phyloP scores from a whole-genome alignment of 2,888 invertebrate genomes.

The Cabera pusaria region DNA sequence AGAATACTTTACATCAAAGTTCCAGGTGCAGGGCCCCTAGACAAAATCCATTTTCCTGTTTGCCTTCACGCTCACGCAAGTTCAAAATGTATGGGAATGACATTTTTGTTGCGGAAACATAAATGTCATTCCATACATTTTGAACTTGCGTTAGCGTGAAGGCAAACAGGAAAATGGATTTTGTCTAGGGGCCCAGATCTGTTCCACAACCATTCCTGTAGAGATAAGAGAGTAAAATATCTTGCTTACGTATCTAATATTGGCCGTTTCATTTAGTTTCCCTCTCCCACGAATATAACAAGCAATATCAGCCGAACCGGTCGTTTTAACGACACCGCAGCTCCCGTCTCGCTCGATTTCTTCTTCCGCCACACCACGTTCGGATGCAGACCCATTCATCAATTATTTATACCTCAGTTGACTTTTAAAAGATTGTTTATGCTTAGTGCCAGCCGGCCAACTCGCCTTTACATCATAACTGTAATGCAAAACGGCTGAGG shows the following conservation, averaged over 20 bases:
- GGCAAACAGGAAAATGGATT: too few species aligned
- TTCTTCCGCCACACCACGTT: conserved; percentile 58
- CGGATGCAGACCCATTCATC: conserved; percentile 54
- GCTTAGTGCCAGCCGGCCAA: conserved; percentile 26
- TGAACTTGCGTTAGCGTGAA: too few species aligned
- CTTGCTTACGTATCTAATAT: background rate
- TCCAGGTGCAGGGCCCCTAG: too few species aligned
- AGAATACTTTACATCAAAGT: too few species aligned
- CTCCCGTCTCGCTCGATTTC: conserved; percentile 61
- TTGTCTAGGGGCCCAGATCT: too few species aligned
- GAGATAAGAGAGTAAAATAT: too few species aligned
- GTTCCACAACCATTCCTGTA: too few species aligned
- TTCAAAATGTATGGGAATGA: too few species aligned
- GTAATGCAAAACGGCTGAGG: conserved; percentile 40
- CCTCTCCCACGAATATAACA: conserved; percentile 56
- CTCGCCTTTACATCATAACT: conserved; percentile 47
- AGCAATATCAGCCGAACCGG: conserved; percentile 50
- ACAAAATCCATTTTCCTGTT: too few species aligned
- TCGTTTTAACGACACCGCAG: conserved; percentile 52
- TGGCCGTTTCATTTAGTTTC: conserved; percentile 44
- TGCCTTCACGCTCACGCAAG: too few species aligned
- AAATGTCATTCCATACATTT: too few species aligned
- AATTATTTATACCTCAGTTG: conserved; percentile 62
- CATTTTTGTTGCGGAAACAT: too few species aligned
- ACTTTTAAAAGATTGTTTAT: conserved; percentile 52